Evolutionary conservation across 2,797 vertebrate genomes (phyloP).

Genomic region (Manis javanica): DNA sequence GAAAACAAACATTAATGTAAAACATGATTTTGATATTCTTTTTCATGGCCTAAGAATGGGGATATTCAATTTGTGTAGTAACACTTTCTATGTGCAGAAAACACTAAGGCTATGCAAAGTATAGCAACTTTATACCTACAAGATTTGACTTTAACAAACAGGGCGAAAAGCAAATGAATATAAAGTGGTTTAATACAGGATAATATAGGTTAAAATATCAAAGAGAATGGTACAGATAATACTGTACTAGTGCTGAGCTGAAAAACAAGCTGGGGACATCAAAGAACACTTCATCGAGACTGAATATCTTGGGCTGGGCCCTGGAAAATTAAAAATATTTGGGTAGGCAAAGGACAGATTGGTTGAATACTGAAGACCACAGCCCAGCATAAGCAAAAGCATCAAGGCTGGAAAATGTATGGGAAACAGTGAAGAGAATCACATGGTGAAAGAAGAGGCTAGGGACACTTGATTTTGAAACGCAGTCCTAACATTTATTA

Average conservation of each 20-base stretch:
- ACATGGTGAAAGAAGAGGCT: neutral
- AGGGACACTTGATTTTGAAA: neutral
- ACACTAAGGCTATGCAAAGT: neutral
- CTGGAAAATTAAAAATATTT: neutral
- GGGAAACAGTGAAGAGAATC: neutral
- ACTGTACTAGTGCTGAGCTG: neutral
- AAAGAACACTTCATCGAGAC: neutral
- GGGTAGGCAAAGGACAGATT: neutral
- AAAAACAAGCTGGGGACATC: neutral
- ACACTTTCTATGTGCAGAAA: neutral
- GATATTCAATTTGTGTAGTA: neutral
- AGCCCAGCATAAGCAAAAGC: neutral
- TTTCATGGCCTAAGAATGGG: neutral
- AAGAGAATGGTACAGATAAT: neutral
- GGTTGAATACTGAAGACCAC: neutral
- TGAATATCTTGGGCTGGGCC: neutral
- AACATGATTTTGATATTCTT: neutral
- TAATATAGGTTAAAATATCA: neutral
- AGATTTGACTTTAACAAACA: neutral
- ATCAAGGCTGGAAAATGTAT: neutral
- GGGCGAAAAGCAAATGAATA: neutral
- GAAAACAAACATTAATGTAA: constrained; percentile 50
- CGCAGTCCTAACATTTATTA: neutral
- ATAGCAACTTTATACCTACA: neutral
- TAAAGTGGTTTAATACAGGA: neutral